phyloP scores from a whole-genome alignment of 2,113 vertebrate species.

The Sciurus niger region DNA sequence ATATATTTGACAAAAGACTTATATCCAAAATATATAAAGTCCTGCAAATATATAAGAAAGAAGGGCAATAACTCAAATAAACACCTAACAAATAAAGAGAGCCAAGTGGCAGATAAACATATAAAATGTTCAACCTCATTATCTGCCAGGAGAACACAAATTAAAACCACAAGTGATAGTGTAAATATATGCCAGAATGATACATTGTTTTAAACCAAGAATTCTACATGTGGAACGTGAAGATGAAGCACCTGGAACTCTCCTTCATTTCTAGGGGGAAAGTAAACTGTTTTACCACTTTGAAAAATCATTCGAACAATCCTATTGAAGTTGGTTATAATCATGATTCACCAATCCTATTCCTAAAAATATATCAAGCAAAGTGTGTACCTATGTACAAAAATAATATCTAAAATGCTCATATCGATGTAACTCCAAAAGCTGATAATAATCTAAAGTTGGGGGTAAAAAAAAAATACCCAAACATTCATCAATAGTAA shows the following conservation, averaged over 20 bases:
- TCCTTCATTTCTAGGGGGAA: background rate
- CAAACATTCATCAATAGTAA: background rate
- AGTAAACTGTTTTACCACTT: background rate
- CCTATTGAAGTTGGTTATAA: background rate
- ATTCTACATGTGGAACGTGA: background rate
- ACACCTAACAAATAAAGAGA: background rate
- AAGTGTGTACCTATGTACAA: background rate
- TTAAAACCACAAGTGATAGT: background rate
- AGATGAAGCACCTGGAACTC: background rate
- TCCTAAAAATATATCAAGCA: background rate
- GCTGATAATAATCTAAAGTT: background rate
- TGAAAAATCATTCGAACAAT: background rate
- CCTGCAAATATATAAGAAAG: background rate
- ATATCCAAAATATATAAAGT: too few species aligned
- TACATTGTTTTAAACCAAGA: background rate
- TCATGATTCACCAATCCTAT: background rate
- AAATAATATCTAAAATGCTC: background rate
- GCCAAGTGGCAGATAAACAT: background rate
- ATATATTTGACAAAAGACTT: too few species aligned
- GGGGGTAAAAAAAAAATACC: background rate
- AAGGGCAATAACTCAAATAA: background rate
- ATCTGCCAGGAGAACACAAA: background rate
- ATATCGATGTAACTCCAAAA: background rate
- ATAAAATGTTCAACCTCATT: background rate
- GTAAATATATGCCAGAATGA: background rate